Evolutionary conservation across 1,140 invertebrate species (phyloP), one percentile per base, ranked within the genome.

Genomic region (Telenomus remus): DNA sequence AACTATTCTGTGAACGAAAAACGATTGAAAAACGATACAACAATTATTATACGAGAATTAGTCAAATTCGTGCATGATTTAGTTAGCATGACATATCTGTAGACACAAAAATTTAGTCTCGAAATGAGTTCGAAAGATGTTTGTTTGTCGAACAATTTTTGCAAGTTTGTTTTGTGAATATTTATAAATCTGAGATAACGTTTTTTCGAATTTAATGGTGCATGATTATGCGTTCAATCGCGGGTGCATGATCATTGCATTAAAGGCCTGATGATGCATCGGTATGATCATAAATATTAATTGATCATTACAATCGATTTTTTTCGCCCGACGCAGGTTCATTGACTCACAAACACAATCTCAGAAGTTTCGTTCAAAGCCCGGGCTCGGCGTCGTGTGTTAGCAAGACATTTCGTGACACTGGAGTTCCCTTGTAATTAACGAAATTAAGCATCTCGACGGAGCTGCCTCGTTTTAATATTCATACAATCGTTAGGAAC

Each of bases 211-310:
- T 48, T 46, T 46, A 66, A 61, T 14, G 44, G 46, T 73, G 61
- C 70, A 50, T 61, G 50, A 64, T 71, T 57, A 46, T 71, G 53
- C 68, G 49, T 61, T 39, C 60, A 46, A 46, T 46, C 70, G 7
- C 12, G 61, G n/a, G 56, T 19, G 60, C 60, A 60, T 50, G 48
- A 43, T 42, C 54, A 13, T 10, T 65, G 49, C 60, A 59, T 72
- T 63, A 56, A 56, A 43, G 51, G 53, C 53, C 54, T 60, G 61
- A 73, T 60, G 34, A 16, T 39, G 37, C 9, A 11, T 39, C n/a
- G 9, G 48, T 47, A 66, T 39, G 55, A 2, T 59, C 46, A 72
- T 65, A 72, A 65, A 65, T 72, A 54, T 72, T 57, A 65, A 65
- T 65, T 72, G 65, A 64, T 72, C 60, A 55, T 60, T 34, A 49